Evolutionary conservation across 2,797 vertebrate genomes (phyloP), one percentile per base, ranked within the genome.

Genomic region (Meda fulgida): DNA sequence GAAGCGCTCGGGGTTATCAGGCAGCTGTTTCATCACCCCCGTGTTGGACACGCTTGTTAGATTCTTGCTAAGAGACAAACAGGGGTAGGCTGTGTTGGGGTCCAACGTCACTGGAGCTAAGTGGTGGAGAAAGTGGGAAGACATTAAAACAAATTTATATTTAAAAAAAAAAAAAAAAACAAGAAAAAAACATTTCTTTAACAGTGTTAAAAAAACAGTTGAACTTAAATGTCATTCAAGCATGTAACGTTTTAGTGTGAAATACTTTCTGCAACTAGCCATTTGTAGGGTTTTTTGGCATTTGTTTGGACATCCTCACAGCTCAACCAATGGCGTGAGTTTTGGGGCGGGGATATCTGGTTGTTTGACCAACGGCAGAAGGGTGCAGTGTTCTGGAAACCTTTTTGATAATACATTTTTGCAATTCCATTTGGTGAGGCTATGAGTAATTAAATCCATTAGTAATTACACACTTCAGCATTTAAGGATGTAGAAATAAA

Each of bases 21-120:
- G 94, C 9, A 95, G 91, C 89, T 94, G 48, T 89, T 90, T 85
- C 26, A 94, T 90, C 0, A 87, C 89, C 0, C 95, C 95, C 0
- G 91, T 90, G 91, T 95, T 96, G 67, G 91, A 82, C 60, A 96
- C 94, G 0, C 87, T 85, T 78, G 92, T 94, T 84, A 96, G 87
- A 85, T 93, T 93, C 29, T 89, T 36, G 71, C 92, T 94, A n/a
- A 96, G 89, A 81, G 92, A 92, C 90, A 96, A 66, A 92, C 94
- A 95, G 67, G 94, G 89, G 88, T 96, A 95, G 9, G 94, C 94
- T 0, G 95, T 96, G 93, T 95, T 96, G 43, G 95, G 94, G 67
- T 96, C 95, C 89, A 96, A 84, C 23, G 91, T 94, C 85, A 96
- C 95, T 3, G 95, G 95, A 9, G 94, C 95, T 96, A 67, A 75